A percentile compares a stretch with the other conserved stretches of the same genome.
These are phyloP conservation scores for Cavia porcellus DNA, from an alignment of 2,113 vertebrate species.

Conservation along the genomic window DNA sequence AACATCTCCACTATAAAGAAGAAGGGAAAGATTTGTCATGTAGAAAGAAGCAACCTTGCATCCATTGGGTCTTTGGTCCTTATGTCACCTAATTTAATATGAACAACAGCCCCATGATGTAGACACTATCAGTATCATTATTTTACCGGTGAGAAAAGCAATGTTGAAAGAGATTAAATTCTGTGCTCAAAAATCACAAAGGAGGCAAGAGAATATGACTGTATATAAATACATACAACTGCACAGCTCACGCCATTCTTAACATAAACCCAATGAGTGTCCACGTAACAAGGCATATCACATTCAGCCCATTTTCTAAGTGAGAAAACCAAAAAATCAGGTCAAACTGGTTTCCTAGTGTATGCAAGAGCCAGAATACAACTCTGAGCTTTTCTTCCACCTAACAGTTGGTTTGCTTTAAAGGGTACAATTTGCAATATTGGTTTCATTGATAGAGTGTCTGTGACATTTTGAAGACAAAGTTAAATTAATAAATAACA, in stretches of 20 bases:
- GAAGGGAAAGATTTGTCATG: not conserved
- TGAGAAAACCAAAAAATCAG: constrained; percentile 25
- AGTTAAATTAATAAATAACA: constrained; percentile 68
- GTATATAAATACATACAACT: not conserved
- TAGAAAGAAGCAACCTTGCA: not conserved
- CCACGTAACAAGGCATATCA: not conserved
- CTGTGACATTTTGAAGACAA: constrained; percentile 49
- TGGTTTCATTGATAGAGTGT: constrained; percentile 11
- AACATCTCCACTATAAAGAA: not conserved
- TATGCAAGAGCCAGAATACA: not conserved
- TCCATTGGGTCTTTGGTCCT: not conserved
- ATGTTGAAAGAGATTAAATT: not conserved
- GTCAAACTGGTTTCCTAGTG: not conserved
- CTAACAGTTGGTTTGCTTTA: not conserved
- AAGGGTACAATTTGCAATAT: constrained; percentile 7
- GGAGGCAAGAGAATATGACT: not conserved
- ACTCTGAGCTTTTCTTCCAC: not conserved
- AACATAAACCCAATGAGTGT: not conserved
- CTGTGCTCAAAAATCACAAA: not conserved
- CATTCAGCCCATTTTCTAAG: not conserved
- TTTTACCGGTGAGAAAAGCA: not conserved
- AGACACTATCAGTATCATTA: not conserved
- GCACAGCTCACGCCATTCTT: not conserved
- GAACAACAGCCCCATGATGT: not conserved
- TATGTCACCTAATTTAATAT: not conserved